Base-by-base conservation (phyloP, 1,140 invertebrate genomes). In the Neomicropteryx cornuta region DNA sequence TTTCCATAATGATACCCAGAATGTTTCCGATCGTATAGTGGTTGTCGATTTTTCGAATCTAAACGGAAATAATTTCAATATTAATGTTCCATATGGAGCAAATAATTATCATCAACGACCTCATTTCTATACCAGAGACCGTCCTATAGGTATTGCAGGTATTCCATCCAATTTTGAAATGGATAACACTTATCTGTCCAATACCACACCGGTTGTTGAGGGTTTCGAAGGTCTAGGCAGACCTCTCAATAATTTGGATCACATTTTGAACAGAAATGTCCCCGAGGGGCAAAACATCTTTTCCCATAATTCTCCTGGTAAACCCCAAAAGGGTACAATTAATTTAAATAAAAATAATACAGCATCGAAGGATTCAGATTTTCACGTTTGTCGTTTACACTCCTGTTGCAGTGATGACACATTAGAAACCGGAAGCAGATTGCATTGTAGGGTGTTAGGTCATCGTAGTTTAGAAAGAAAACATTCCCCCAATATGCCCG, bases 1-100 rank as follows among this genome's bases (percentile, higher is more conserved):
- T 0, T 92, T 92, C 51, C 77, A 85, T 44, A 88, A 91, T 51
- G 87, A 95, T 43, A 82, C 79, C 52, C 74, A 78, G 24, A 82
- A 83, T 51, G 77, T 87, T 39, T 82, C 80, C 1, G 85, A 90
- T 62, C 67, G 81, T 33, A 89, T 91, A 45, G 68, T 84, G 30
- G 75, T 88, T 0, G 81, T 86, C 0, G 86, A 91, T 53, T 83
- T 86, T 52, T 76, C 80, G 8, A 46, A 49, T 37, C 47, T 43
- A 8, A 38, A 35, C 5, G 53, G 52, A 3, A 58, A 59, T 30
- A 48, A 48, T 36, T 48, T 48, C 22, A 48, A 48, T 28, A 28
- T 35, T 3, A 46, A 46, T 19, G 40, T 39, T 32, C 46, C 42
- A 11, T 41, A 45, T 45, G 27, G 59, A 62, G 40, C 57, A 65